Evolutionary conservation across 2,888 invertebrate genomes (phyloP), one percentile per base, ranked within the genome.

Genomic region (Dioctria linearis): DNA sequence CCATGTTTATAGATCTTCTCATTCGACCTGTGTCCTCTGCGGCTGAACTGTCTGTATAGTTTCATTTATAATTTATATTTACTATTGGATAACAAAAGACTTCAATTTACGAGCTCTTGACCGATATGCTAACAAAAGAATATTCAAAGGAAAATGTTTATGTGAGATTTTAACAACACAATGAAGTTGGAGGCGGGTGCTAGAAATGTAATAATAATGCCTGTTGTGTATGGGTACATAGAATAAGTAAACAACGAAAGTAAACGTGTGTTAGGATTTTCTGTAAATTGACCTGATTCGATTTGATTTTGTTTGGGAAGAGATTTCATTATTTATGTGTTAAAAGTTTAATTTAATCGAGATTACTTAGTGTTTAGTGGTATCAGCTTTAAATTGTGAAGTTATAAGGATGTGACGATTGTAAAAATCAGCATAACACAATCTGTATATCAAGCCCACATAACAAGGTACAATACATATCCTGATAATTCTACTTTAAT

Each of bases 31-130:
- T 65, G 11, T 13, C 11, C 9, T 9, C 40, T 37, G 25, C 25
- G 25, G 2, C 25, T 25, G 25, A 25, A 25, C 25, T 25, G 25
- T 2, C 25, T 25, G 25, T 25, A 25, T 25, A 25, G 25, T 25
- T 25, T 25, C 25, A 25, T 25, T 25, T 25, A 25, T 25, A 25
- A 25, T 25, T 25, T 25, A 25, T 25, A 65, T 65, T 65, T 65
- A 65, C 42, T 65, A 40, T 65, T 65, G 65, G 65, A 65, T 40
- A 65, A 65, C 65, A 65, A 65, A 65, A 65, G 65, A 65, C 65
- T 65, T 65, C 65, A 65, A 65, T 42, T 65, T 65, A 65, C 65
- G 42, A 65, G 65, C 65, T 65, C 65, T 65, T 65, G 65, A 65
- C 65, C 65, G 65, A 65, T 65, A 65, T 65, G n/a, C 11, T n/a